Conservation (phyloP, 2,797 vertebrate species). For the Parambassis ranga region DNA sequence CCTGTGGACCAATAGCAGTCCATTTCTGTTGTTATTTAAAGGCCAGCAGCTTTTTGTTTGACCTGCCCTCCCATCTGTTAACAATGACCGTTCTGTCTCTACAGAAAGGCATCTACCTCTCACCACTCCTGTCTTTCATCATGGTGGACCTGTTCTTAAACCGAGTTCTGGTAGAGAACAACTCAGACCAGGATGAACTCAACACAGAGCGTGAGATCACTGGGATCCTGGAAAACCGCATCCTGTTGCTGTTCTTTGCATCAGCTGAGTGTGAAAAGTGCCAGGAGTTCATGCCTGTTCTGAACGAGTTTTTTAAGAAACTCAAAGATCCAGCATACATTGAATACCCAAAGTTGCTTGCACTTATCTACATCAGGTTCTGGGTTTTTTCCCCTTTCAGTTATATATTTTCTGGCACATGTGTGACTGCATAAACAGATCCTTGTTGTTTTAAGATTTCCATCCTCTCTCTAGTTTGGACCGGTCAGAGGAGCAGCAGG, state of each 20-base stretch:
- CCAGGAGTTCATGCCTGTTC: slow-evolving; percentile 73
- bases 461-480: slow-evolving; percentile 74
- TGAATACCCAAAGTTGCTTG: slow-evolving; percentile 80
- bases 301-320: slow-evolving; percentile 82
- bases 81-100: background rate
- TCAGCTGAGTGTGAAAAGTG: slow-evolving; percentile 68
- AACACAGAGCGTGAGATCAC: slow-evolving; percentile 81
- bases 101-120: background rate
- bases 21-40: too few species aligned
- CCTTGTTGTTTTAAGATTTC: background rate
- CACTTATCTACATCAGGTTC: slow-evolving; percentile 74
- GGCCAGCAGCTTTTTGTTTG: too few species aligned
- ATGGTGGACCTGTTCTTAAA: slow-evolving; percentile 85
- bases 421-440: background rate
- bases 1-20: too few species aligned
- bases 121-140: background rate
- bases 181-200: slow-evolving; percentile 81
- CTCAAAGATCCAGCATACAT: slow-evolving; percentile 86
- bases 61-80: too few species aligned
- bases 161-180: slow-evolving; percentile 80
- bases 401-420: background rate
- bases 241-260: slow-evolving; percentile 85
- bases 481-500: slow-evolving; percentile 81
- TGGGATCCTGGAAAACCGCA: slow-evolving; percentile 80
- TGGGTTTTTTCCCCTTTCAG: background rate